phyloP scores from a whole-genome alignment of 2,113 vertebrate species.

The Carlito syrichta region DNA sequence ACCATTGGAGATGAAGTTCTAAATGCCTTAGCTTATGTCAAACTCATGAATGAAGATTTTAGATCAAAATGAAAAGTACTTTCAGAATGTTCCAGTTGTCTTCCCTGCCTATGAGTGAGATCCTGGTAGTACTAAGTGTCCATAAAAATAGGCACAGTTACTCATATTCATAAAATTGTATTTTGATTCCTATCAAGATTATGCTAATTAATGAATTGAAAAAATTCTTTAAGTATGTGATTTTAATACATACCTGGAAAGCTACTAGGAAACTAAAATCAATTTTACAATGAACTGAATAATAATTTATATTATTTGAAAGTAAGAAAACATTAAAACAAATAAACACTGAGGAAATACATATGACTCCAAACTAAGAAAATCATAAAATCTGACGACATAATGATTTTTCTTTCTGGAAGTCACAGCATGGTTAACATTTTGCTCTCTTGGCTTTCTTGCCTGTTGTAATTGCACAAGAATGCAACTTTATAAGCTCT shows the following conservation, averaged over 20 bases:
- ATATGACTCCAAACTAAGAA: not conserved
- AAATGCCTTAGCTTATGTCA: not conserved
- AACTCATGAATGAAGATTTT: not conserved
- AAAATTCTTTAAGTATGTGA: not conserved
- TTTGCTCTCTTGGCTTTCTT: not conserved
- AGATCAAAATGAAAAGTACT: not conserved
- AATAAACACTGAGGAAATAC: not conserved
- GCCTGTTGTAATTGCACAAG: not conserved
- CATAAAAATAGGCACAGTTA: not conserved
- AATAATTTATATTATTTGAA: not conserved
- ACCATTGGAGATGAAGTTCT: not conserved
- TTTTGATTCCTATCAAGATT: not conserved
- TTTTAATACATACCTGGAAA: slow-evolving; percentile 5
- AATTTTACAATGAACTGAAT: not conserved
- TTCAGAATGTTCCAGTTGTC: not conserved
- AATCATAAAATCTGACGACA: not conserved
- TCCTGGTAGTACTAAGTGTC: not conserved
- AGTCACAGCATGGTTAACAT: not conserved
- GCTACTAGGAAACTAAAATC: not conserved
- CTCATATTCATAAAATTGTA: not conserved
- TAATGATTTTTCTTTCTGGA: not conserved
- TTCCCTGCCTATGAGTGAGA: not conserved
- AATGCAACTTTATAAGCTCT: not conserved
- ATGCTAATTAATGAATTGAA: not conserved
- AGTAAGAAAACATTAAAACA: not conserved